Base-by-base conservation (phyloP, 2,113 vertebrate species). In the Epinephelus moara region DNA sequence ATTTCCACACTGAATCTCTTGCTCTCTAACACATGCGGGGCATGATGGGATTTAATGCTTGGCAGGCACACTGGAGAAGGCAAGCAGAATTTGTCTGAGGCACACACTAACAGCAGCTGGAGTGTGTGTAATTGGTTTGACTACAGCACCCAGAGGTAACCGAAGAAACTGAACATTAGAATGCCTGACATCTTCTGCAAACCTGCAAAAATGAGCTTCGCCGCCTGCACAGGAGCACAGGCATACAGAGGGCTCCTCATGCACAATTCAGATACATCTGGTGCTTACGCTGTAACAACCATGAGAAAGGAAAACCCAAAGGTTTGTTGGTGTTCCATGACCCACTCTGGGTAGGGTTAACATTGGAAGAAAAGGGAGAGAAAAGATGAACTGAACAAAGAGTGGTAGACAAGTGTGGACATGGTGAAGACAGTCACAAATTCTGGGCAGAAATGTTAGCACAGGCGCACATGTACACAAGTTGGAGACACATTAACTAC, bases 21-120 rank as follows among this genome's bases (percentile, higher is more conserved):
- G 25, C 77, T 80, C 77, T 71, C 42, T 63, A 76, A 85, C 77
- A 86, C 74, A 89, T 74, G 52, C 63, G 70, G 85, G 66, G 23
- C 77, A 72, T 75, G 85, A 91, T 88, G 75, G 87, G 89, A 92
- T 90, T 92, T 85, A 81, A 78, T 84, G 81, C 75, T 88, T 79
- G 82, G 83, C 78, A 63, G 64, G 71, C 68, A 64, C 60, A 85
- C 76, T 59, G 30, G 52, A 77, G 72, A 69, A 83, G 66, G 78
- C 60, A 18, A 69, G 57, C 33, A 62, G 68, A 50, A 81, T 85
- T 13, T 63, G 52, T 71, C 45, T 68, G 69, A 83, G 64, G 84
- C 72, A 57, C 83, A 75, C 49, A 70, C 55, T 52, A 42, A 82
- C 64, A 62, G 30, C 55, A 12, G 62, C 62, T 76, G 53, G 45